phyloP scores from a whole-genome alignment of 1,140 invertebrate species.

The Microplitis demolitor region DNA sequence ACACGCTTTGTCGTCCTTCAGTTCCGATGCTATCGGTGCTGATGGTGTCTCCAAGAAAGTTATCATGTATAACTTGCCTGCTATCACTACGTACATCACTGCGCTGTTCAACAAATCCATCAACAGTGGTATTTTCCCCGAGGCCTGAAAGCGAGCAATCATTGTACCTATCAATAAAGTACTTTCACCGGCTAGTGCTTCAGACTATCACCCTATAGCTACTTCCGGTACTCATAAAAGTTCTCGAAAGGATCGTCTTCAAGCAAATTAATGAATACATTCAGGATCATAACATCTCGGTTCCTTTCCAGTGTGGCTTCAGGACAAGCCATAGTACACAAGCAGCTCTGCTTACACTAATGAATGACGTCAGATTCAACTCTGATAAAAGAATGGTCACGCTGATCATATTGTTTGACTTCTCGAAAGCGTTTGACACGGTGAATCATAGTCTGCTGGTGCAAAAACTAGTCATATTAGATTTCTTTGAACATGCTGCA shows the following conservation, averaged over 20 bases:
- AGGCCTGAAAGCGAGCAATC: too few species aligned
- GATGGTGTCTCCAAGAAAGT: too few species aligned
- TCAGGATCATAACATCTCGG: not conserved
- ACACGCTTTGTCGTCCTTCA: too few species aligned
- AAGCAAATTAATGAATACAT: conserved; percentile 1
- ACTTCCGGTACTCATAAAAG: not conserved
- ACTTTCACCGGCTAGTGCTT: not conserved
- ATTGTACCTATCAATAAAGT: too few species aligned
- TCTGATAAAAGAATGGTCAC: conserved; percentile 18
- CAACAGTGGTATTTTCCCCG: too few species aligned
- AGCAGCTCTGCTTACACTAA: conserved; percentile 19
- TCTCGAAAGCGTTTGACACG: conserved; percentile 36
- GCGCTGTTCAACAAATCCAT: too few species aligned
- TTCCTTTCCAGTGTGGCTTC: conserved; percentile 26
- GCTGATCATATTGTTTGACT: conserved; percentile 32
- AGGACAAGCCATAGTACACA: conserved; percentile 21
- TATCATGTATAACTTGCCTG: too few species aligned
- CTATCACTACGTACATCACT: too few species aligned
- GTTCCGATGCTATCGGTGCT: too few species aligned
- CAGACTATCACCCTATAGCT: conserved; percentile 14
- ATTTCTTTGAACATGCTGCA: too few species aligned
- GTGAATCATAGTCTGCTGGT: conserved; percentile 23
- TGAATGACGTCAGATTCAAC: conserved; percentile 16
- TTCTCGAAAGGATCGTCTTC: conserved; percentile 11
- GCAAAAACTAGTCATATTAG: not conserved